A percentile compares a stretch with the other conserved stretches of the same genome.
phyloP scores from a whole-genome alignment of 2,888 invertebrate species.

The Drosophila borealis region DNA sequence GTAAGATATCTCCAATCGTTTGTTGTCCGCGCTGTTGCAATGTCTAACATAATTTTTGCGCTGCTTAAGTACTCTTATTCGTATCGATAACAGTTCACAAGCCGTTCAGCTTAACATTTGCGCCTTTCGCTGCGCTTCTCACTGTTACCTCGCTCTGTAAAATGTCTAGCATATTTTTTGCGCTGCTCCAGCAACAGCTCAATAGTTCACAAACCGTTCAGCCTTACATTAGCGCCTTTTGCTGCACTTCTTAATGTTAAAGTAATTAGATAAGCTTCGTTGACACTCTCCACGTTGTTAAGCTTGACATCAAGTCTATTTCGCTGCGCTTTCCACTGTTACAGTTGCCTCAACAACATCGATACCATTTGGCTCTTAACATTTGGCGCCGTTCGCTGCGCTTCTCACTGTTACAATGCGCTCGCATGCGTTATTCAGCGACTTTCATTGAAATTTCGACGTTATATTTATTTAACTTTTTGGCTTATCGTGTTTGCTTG shows the following conservation, averaged over 20 bases:
- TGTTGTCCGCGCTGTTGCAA: too few relatives aligned
- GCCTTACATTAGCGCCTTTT: not conserved
- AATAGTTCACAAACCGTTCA: not conserved
- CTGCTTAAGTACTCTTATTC: too few relatives aligned
- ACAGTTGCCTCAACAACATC: not conserved
- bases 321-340: not conserved
- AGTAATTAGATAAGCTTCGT: not conserved
- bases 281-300: not conserved
- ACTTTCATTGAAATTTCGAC: constrained; percentile 21
- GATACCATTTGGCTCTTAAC: not conserved
- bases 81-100: not conserved
- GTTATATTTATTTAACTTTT: constrained; percentile 40
- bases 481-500: constrained; percentile 48
- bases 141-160: not conserved
- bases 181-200: too few relatives aligned
- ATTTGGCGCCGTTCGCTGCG: not conserved
- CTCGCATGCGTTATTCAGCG: constrained; percentile 4
- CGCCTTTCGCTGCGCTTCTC: too few relatives aligned
- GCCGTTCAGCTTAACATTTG: not conserved
- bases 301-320: not conserved
- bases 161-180: too few relatives aligned
- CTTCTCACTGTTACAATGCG: constrained; percentile 8
- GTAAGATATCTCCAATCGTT: not conserved
- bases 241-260: not conserved
- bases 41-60: too few relatives aligned